Evolutionary conservation across 1,140 invertebrate genomes (phyloP).

Genomic region (Periplaneta americana): DNA sequence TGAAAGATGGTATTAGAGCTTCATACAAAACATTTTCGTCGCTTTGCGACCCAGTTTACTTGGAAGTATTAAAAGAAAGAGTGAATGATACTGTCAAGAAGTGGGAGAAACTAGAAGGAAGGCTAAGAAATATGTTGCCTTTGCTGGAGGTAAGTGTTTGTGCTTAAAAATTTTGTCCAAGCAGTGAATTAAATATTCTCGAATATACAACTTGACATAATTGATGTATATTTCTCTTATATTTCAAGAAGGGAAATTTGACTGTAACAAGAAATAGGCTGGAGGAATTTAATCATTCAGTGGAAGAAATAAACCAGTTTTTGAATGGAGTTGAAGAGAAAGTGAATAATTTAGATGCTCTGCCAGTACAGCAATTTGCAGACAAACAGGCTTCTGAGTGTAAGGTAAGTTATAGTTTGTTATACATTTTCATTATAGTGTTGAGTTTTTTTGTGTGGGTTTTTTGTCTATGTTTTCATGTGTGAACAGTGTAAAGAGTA

Average conservation of each 20-base stretch:
- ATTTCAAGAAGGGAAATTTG: neutral
- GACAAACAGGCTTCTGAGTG: slow-evolving; percentile 43
- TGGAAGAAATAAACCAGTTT: slow-evolving; percentile 45
- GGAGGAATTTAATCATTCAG: neutral
- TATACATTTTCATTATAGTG: too few species aligned
- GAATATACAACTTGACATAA: too few species aligned
- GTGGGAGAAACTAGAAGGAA: slow-evolving; percentile 32
- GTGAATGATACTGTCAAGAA: slow-evolving; percentile 32
- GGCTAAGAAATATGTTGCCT: slow-evolving; percentile 21
- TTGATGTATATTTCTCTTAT: neutral
- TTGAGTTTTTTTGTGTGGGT: too few species aligned
- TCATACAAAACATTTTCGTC: slow-evolving; percentile 57
- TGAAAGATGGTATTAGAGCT: slow-evolving; percentile 52
- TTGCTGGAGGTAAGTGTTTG: slow-evolving; percentile 2
- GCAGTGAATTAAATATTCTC: too few species aligned
- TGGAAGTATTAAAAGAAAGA: slow-evolving; percentile 54
- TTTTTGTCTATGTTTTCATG: too few species aligned
- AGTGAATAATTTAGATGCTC: slow-evolving; percentile 34
- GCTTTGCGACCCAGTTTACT: slow-evolving; percentile 56
- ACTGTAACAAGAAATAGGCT: neutral
- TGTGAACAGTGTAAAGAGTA: too few species aligned
- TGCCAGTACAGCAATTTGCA: slow-evolving; percentile 34
- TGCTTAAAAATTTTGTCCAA: too few species aligned
- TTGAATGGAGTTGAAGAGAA: slow-evolving; percentile 41
- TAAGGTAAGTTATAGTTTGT: slow-evolving; percentile 35